Percentiles rank a stretch among this genome's conserved stretches.
Evolutionary conservation across 2,113 vertebrate genomes (phyloP).

Genomic region (Syrrhaptes paradoxus): DNA sequence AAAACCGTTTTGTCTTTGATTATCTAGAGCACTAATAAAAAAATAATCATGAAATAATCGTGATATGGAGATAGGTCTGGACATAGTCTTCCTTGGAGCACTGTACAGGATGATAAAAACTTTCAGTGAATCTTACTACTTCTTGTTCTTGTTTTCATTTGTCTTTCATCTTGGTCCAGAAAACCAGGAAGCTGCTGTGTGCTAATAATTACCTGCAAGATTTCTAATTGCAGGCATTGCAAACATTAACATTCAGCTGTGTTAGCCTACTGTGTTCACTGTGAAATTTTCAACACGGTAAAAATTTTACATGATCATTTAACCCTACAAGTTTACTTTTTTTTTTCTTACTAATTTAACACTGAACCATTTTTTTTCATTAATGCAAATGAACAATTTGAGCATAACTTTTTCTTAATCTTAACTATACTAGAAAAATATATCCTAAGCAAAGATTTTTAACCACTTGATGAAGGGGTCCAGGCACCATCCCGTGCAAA

Average conservation of each 20-base stretch:
- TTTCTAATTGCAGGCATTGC: neutral
- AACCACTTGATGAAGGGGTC: constrained; percentile 12
- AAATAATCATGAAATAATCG: neutral
- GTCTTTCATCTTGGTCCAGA: constrained; percentile 13
- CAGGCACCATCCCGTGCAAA: neutral
- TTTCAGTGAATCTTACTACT: neutral
- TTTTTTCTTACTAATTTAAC: constrained; percentile 37
- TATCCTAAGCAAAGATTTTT: neutral
- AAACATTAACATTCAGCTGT: constrained; percentile 25
- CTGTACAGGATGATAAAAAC: constrained; percentile 12
- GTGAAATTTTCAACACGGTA: constrained; percentile 37
- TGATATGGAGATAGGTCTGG: neutral
- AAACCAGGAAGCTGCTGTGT: constrained; percentile 24
- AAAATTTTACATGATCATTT: constrained; percentile 15
- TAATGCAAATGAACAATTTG: neutral
- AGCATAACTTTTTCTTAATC: constrained; percentile 16
- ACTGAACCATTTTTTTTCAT: neutral
- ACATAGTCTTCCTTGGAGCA: constrained; percentile 8
- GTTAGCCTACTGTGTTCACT: constrained; percentile 49
- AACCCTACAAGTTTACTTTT: constrained; percentile 52
- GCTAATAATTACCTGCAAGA: neutral
- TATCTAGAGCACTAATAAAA: neutral
- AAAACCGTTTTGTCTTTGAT: neutral
- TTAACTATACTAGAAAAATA: neutral
- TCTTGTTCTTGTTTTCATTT: neutral